Percentiles rank a stretch among this genome's conserved stretches.
These are phyloP conservation scores for Coelinius sp. DNA, from an alignment of 2,888 invertebrate species.

Conservation along the genomic window DNA sequence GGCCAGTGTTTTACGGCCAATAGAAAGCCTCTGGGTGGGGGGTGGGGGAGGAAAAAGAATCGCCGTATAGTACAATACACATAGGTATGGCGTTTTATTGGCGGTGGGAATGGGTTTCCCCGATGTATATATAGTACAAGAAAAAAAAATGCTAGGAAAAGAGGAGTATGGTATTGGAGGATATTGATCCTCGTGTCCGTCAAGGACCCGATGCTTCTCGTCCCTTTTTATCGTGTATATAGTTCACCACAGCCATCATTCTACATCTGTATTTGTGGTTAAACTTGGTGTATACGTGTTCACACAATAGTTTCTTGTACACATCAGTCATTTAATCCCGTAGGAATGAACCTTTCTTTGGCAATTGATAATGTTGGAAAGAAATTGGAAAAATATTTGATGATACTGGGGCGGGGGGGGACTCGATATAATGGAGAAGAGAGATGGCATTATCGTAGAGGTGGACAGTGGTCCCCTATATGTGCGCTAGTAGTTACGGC, in stretches of 20 bases:
- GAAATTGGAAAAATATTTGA: constrained; percentile 26
- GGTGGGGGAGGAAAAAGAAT: constrained; percentile 61
- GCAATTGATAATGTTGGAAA: constrained; percentile 16
- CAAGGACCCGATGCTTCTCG: constrained; percentile 69
- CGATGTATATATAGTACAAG: constrained; percentile 32
- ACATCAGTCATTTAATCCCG: not conserved
- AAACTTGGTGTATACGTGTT: not conserved
- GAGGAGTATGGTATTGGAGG: constrained; percentile 69
- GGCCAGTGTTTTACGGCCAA: constrained; percentile 69
- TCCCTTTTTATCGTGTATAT: constrained; percentile 44
- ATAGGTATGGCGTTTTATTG: constrained; percentile 69
- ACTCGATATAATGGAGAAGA: not conserved
- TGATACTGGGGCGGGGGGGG: constrained; percentile 2
- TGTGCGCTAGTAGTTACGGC: not conserved
- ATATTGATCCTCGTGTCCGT: constrained; percentile 71
- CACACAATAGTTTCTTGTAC: constrained; percentile 4
- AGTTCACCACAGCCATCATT: constrained; percentile 48
- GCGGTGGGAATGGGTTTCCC: constrained; percentile 65
- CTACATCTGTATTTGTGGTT: constrained; percentile 44
- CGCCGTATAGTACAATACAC: constrained; percentile 66
- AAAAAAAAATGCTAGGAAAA: constrained; percentile 45
- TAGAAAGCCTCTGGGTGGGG: constrained; percentile 57
- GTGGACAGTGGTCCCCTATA: constrained; percentile 20
- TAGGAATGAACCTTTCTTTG: constrained; percentile 9
- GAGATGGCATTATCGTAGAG: not conserved